These are phyloP conservation scores for Pachyrhynchus sulphureomaculatus DNA, from an alignment of 1,140 invertebrate genomes.

Conservation along the genomic window DNA sequence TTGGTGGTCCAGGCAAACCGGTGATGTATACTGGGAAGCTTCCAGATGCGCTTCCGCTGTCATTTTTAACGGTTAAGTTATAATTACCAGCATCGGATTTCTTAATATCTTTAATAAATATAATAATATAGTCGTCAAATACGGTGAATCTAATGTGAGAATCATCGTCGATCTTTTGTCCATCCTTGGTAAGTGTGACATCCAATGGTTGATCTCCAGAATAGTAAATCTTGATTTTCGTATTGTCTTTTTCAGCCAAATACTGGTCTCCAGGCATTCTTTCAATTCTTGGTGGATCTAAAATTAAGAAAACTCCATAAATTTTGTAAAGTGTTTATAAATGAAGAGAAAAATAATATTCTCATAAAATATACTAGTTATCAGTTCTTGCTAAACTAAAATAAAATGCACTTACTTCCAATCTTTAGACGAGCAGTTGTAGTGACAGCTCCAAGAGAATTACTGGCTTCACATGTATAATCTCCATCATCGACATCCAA, in stretches of 20 bases:
- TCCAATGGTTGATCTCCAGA: conserved; percentile 90
- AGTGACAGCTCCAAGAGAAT: conserved; percentile 85
- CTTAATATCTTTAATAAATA: conserved; percentile 85
- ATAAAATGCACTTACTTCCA: conserved; percentile 78
- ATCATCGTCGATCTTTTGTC: conserved; percentile 73
- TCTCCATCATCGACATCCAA: conserved; percentile 91
- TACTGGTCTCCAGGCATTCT: conserved; percentile 87
- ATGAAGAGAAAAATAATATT: too few relatives aligned
- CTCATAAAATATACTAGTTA: background rate
- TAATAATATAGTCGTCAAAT: conserved; percentile 94
- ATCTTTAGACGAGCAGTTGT: conserved; percentile 87
- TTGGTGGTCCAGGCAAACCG: conserved; percentile 89
- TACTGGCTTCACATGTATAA: conserved; percentile 94
- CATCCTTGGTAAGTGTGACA: conserved; percentile 80
- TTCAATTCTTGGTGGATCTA: conserved; percentile 90
- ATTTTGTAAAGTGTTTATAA: too few relatives aligned
- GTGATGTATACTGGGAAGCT: conserved; percentile 87
- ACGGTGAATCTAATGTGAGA: conserved; percentile 86
- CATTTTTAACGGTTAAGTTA: conserved; percentile 86
- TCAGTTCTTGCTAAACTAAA: too few relatives aligned
- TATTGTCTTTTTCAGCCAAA: conserved; percentile 90
- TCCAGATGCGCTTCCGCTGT: conserved; percentile 82
- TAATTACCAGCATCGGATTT: conserved; percentile 86
- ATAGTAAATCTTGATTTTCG: conserved; percentile 92
- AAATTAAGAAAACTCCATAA: conserved; percentile 39